Conservation (phyloP, 2,797 vertebrate genomes). For the Salmo trutta region DNA sequence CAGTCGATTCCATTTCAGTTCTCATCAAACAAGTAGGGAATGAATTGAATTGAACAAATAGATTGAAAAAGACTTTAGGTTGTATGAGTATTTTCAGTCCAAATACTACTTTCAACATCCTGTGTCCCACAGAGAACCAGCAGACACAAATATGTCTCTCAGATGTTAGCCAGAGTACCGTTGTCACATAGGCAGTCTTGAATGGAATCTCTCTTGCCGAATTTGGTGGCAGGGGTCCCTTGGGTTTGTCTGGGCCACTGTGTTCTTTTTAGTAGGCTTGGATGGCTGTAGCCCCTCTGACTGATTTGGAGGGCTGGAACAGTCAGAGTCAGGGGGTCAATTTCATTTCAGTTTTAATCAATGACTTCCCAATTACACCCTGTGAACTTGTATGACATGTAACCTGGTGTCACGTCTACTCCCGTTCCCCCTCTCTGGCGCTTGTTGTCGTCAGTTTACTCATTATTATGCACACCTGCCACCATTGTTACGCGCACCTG, state of each 20-base stretch:
- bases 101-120: background rate
- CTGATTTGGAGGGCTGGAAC: background rate
- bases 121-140: background rate
- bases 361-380: background rate
- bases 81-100: conserved; percentile 9
- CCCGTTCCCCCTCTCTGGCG: no score
- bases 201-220: background rate
- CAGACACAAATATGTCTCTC: conserved; percentile 28
- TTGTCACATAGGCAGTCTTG: conserved; percentile 8
- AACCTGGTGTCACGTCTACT: background rate
- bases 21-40: conserved; percentile 28
- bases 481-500: no score
- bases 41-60: conserved; percentile 23
- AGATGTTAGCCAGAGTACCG: conserved; percentile 19
- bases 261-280: background rate
- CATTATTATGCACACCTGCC: no score
- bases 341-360: background rate
- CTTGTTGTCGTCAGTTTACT: no score
- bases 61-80: conserved; percentile 39
- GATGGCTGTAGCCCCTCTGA: background rate
- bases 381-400: background rate
- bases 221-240: background rate
- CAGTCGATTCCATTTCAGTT: conserved; percentile 46
- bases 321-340: background rate
- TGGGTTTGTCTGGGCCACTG: conserved; percentile 6